These are phyloP conservation scores for Pangasianodon hypophthalmus DNA, from an alignment of 2,113 vertebrate species.

Conservation along the genomic window DNA sequence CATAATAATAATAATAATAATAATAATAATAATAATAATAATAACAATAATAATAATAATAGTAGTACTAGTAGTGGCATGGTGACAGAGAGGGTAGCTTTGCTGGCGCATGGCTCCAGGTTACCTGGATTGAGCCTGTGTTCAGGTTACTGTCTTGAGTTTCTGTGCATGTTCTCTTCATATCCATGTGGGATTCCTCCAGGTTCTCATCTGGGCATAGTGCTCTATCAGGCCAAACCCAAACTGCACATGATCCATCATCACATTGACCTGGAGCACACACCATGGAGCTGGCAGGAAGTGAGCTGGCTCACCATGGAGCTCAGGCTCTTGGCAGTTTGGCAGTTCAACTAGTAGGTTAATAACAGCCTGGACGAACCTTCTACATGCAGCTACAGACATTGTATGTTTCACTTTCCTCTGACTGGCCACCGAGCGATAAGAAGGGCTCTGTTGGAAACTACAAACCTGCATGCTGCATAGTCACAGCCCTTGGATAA, in stretches of 20 bases:
- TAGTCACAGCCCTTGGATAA: background rate
- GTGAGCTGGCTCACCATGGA: background rate
- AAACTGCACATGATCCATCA: background rate
- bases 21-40: background rate
- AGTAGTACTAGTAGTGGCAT: background rate
- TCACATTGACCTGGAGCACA: background rate
- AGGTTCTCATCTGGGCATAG: background rate
- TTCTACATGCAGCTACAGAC: background rate
- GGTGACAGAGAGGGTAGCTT: background rate
- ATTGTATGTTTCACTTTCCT: background rate
- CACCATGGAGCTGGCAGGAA: background rate
- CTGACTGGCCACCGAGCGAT: background rate
- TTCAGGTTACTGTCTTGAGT: background rate
- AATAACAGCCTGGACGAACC: background rate
- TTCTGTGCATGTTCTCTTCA: background rate
- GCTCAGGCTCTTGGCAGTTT: background rate
- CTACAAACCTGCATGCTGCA: background rate
- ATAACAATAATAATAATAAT: background rate
- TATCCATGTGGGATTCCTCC: background rate
- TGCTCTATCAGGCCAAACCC: background rate
- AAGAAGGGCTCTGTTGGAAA: background rate
- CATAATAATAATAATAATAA: background rate
- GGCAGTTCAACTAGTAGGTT: background rate
- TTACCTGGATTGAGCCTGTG: background rate
- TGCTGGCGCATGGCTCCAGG: background rate